A percentile compares a stretch with the other conserved stretches of the same genome.
These are phyloP conservation scores for Pterobdella sp. DNA, from an alignment of 2,888 invertebrate species.

Conservation along the genomic window DNA sequence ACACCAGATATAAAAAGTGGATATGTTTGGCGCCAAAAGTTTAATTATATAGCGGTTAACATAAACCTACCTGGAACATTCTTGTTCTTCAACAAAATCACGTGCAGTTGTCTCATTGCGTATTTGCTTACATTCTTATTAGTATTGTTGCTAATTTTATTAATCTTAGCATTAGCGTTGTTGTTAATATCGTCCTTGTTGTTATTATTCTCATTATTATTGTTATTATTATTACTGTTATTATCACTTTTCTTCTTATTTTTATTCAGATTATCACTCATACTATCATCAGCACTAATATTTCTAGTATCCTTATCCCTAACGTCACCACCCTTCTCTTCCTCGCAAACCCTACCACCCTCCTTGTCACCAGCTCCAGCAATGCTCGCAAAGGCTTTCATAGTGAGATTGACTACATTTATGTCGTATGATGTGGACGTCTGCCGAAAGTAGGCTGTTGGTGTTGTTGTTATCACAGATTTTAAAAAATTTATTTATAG, in stretches of 20 bases:
- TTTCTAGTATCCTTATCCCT: not conserved
- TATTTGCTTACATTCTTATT: not conserved
- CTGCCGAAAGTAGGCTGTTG: too few relatives aligned
- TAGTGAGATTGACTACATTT: too few relatives aligned
- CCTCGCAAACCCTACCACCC: not conserved
- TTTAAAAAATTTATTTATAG: too few relatives aligned
- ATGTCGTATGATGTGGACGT: too few relatives aligned
- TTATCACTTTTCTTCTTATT: not conserved
- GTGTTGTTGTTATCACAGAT: too few relatives aligned
- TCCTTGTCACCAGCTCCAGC: not conserved
- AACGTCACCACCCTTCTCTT: not conserved
- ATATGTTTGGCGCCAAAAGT: too few relatives aligned
- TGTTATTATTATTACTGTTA: not conserved
- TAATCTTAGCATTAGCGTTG: not conserved
- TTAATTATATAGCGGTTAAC: not conserved
- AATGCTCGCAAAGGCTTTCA: too few relatives aligned
- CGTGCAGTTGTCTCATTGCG: constrained; percentile 8
- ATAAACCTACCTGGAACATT: not conserved
- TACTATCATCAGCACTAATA: not conserved
- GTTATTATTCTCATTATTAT: not conserved
- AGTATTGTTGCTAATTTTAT: not conserved
- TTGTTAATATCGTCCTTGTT: not conserved
- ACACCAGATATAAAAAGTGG: too few relatives aligned
- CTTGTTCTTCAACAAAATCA: constrained; percentile 6
- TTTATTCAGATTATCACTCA: not conserved